Evolutionary conservation across 2,888 invertebrate genomes (phyloP).

Genomic region (Netelia melanura): DNA sequence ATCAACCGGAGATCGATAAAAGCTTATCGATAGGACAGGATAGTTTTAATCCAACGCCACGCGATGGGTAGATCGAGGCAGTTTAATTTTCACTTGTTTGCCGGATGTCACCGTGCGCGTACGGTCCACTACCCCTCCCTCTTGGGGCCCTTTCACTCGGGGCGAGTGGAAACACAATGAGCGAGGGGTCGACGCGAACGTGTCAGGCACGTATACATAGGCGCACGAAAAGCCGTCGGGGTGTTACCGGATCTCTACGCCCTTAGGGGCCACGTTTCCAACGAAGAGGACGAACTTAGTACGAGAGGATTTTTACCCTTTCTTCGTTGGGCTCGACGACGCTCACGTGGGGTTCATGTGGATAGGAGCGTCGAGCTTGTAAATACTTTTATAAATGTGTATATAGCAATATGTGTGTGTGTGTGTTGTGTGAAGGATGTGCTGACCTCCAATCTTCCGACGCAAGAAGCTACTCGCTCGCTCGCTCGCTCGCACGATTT

Average conservation of each 20-base stretch:
- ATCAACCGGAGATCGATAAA: constrained; percentile 26
- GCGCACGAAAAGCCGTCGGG: constrained; percentile 44
- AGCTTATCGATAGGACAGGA: constrained; percentile 46
- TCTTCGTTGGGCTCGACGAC: not conserved
- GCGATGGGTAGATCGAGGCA: constrained; percentile 47
- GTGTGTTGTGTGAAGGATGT: too few relatives aligned
- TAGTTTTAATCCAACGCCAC: constrained; percentile 48
- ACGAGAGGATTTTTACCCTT: constrained; percentile 32
- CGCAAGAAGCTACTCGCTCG: too few relatives aligned
- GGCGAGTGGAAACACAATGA: constrained; percentile 38
- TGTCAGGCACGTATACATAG: constrained; percentile 17
- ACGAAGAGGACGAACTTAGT: constrained; percentile 47
- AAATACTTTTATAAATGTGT: not conserved
- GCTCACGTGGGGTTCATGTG: not conserved
- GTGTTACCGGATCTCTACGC: constrained; percentile 51
- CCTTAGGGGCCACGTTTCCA: constrained; percentile 60
- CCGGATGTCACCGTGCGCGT: constrained; percentile 52
- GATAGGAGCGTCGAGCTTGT: not conserved
- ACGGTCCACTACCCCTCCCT: constrained; percentile 18
- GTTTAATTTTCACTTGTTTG: constrained; percentile 69
- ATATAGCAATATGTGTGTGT: too few relatives aligned
- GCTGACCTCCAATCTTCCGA: too few relatives aligned
- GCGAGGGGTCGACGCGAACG: constrained; percentile 38
- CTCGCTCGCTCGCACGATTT: not conserved
- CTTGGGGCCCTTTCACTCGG: not conserved